Base-by-base conservation (phyloP, 2,888 invertebrate genomes). In the Hybos culiciformis region DNA sequence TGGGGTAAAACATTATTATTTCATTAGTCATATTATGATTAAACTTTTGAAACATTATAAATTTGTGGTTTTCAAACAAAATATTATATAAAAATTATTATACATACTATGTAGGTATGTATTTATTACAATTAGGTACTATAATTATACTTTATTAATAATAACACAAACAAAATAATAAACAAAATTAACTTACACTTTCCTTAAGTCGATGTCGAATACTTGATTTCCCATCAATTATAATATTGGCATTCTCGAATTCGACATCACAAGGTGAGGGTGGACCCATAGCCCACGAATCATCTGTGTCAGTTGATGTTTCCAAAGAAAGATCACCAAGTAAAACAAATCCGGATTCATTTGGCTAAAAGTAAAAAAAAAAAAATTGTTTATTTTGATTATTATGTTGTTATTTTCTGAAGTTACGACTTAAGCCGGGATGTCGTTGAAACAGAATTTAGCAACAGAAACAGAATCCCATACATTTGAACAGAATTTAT, bases 141-240 rank as follows among this genome's bases (percentile, higher is more conserved):
- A 4, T 17, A 18, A 8, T 43, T n/a, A n/a, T n/a, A 24, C 24
- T 11, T 24, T 24, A 24, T 24, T 8, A 8, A 8, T 24, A 8
- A 11, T 24, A 11, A 24, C 11, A 11, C 7, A 8, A 11, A 24
- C 7, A 24, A 24, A 24, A 24, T 8, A 24, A 24, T 24, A 24
- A 8, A 24, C 24, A 32, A 4, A 32, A 7, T 14, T 32, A 32
- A 63, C 64, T 58, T 46, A 65, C 64, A 58, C 59, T 54, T 53
- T 64, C 64, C 62, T 61, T 63, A 54, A 60, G 45, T 57, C 73
- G 70, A 58, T 71, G 72, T 54, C 77, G 78, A 62, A 90, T 76
- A 70, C 82, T 86, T 62, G 87, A 87, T 66, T 78, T 79, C 46
- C 90, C 90, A 70, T 87, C 86, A 70, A 90, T 90, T 67, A 90